phyloP scores from a whole-genome alignment of 1,140 invertebrate species.

The Sycophaga agraensis region DNA sequence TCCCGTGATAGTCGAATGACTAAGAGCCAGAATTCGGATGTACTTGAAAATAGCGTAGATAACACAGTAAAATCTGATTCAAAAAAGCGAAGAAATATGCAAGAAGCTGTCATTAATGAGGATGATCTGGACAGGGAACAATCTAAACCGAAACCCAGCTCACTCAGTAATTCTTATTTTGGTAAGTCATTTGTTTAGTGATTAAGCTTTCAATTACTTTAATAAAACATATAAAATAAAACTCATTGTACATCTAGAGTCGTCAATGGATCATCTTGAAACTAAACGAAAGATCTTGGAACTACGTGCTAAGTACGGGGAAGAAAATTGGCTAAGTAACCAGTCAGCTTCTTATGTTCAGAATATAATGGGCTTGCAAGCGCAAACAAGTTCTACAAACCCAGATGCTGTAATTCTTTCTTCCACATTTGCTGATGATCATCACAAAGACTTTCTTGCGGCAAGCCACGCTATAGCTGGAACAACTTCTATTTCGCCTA shows the following conservation, averaged over 20 bases:
- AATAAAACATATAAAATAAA: not conserved
- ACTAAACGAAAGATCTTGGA: constrained; percentile 64
- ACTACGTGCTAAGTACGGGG: constrained; percentile 61
- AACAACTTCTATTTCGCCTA: constrained; percentile 1
- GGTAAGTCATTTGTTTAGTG: not conserved
- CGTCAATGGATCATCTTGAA: constrained; percentile 59
- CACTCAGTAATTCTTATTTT: constrained; percentile 4
- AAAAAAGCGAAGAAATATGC: constrained; percentile 38
- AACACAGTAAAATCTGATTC: constrained; percentile 20
- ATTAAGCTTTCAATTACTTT: not conserved
- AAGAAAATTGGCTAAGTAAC: constrained; percentile 63
- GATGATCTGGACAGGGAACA: constrained; percentile 38
- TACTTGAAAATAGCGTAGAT: constrained; percentile 24
- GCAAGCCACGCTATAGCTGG: not conserved
- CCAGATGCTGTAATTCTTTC: constrained; percentile 5
- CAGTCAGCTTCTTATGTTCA: constrained; percentile 60
- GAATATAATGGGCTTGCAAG: constrained; percentile 60
- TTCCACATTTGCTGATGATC: constrained; percentile 7
- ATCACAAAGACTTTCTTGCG: not conserved
- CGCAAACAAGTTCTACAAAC: constrained; percentile 13
- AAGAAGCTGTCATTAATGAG: constrained; percentile 48
- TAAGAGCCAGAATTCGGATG: constrained; percentile 27
- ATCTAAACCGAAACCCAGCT: constrained; percentile 24
- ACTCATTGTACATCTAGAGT: constrained; percentile 35
- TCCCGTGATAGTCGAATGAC: constrained; percentile 14